Percentiles rank a stretch among this genome's conserved stretches.
These are phyloP conservation scores for Acleris literana DNA, from an alignment of 2,888 invertebrate genomes.

Conservation along the genomic window DNA sequence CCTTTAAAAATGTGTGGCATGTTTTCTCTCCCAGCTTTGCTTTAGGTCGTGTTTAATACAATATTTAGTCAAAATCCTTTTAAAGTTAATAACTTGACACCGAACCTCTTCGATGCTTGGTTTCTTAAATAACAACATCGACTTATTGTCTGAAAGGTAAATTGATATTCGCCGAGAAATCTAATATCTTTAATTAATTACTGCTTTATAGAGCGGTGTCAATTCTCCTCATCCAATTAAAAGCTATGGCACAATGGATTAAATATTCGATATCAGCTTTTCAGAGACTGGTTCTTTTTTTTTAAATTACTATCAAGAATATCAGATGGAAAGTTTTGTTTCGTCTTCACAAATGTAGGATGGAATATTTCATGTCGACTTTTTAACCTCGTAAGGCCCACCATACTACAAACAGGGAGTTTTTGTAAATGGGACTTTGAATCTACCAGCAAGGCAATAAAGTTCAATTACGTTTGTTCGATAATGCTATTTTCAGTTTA, in stretches of 20 bases:
- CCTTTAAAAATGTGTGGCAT: too few species aligned
- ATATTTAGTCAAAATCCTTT: background rate
- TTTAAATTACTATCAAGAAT: background rate
- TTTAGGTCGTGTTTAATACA: too few species aligned
- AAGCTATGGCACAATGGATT: constrained; percentile 39
- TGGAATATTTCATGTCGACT: too few species aligned
- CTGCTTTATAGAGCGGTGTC: constrained; percentile 42
- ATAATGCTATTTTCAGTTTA: too few species aligned
- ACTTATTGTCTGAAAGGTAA: constrained; percentile 31
- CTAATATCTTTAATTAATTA: constrained; percentile 38
- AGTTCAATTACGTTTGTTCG: too few species aligned
- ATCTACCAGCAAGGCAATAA: too few species aligned
- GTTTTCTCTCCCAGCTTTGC: too few species aligned
- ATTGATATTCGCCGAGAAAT: constrained; percentile 38
- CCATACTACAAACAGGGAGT: too few species aligned
- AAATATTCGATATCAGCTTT: constrained; percentile 8
- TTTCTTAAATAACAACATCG: constrained; percentile 8
- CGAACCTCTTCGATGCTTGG: background rate
- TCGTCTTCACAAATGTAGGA: too few species aligned
- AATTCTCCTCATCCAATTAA: constrained; percentile 54
- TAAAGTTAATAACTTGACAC: background rate
- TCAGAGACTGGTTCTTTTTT: background rate
- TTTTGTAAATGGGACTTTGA: too few species aligned
- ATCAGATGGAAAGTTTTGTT: background rate
- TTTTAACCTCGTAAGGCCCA: too few species aligned